A percentile compares a stretch with the other conserved stretches of the same genome.
Evolutionary conservation across 2,888 invertebrate species (phyloP).

Genomic region (Rhamphomyia laevipes): DNA sequence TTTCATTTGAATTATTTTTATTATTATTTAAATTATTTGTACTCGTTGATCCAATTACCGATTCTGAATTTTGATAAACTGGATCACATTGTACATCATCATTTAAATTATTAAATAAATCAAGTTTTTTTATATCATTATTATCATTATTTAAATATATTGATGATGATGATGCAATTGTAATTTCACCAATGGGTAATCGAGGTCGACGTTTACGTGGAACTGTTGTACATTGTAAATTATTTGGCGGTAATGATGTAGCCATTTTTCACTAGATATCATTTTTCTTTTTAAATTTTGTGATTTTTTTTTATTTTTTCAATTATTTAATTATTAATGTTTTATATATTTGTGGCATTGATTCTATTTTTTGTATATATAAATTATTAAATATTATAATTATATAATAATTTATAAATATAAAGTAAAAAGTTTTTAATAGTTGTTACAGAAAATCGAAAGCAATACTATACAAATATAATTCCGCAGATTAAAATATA

Average conservation of each 20-base stretch:
- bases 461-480: too few species aligned
- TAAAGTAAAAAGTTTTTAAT: too few species aligned
- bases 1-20: neutral
- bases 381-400: neutral
- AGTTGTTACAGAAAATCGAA: too few species aligned
- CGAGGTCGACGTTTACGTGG: slow-evolving; percentile 35
- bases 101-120: neutral
- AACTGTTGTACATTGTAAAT: slow-evolving; percentile 22
- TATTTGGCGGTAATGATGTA: slow-evolving; percentile 6
- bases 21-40: neutral
- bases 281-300: slow-evolving; percentile 12
- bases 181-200: slow-evolving; percentile 32
- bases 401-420: neutral
- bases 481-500: too few species aligned
- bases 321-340: too few species aligned
- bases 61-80: slow-evolving; percentile 28
- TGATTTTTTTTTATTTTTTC: neutral
- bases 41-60: neutral
- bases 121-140: neutral
- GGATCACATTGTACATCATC: slow-evolving; percentile 20
- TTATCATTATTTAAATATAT: slow-evolving; percentile 28
- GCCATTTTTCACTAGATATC: neutral
- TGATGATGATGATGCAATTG: slow-evolving; percentile 29
- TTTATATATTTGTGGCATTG: neutral
- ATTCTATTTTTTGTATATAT: neutral